Conservation (phyloP, 2,797 vertebrate genomes). For the Decapterus maruadsi region DNA sequence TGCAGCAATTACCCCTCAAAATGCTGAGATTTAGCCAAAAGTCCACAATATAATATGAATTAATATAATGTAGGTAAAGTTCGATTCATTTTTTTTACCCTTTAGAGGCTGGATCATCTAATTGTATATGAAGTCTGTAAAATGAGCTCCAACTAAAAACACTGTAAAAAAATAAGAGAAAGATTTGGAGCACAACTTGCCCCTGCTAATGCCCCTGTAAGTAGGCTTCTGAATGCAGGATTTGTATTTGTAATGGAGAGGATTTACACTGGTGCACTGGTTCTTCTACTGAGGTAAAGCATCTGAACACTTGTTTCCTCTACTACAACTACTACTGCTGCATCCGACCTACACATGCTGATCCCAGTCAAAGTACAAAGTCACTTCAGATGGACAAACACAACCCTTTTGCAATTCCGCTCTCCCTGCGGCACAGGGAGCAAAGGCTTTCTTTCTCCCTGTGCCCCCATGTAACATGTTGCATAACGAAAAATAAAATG, state of each 20-base stretch:
- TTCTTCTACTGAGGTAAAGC: not conserved
- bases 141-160: not conserved
- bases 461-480: slow-evolving; percentile 12
- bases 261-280: not conserved
- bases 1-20: no score
- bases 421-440: slow-evolving; percentile 22
- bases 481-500: slow-evolving; percentile 48
- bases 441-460: slow-evolving; percentile 47
- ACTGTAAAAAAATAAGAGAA: no score
- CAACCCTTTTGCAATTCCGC: slow-evolving; percentile 57
- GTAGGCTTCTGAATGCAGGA: not conserved
- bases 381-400: slow-evolving; percentile 49
- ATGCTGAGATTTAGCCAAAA: no score
- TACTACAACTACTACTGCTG: not conserved
- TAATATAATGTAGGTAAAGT: no score
- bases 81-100: not conserved
- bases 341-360: slow-evolving; percentile 3
- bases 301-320: not conserved
- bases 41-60: no score
- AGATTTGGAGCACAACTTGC: not conserved
- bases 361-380: slow-evolving; percentile 50
- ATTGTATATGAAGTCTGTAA: no score
- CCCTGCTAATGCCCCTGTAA: not conserved
- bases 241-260: not conserved
- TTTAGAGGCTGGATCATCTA: not conserved